Evolutionary conservation across 2,113 vertebrate species (phyloP), one percentile per base, ranked within the genome.

Genomic region (Tyrannus savana): DNA sequence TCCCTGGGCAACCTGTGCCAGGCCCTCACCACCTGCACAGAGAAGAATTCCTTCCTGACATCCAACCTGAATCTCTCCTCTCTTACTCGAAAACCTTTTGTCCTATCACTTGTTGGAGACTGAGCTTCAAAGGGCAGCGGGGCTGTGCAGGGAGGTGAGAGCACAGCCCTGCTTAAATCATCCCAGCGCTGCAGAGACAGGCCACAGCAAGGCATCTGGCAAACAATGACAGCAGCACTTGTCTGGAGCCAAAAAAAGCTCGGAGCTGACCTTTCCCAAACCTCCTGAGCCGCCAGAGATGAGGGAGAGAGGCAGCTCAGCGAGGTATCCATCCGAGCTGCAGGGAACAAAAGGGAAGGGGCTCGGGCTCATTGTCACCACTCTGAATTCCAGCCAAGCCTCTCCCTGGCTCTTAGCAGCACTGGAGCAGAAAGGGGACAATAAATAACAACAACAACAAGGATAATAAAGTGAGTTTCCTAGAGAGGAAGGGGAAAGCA

Each of bases 221-320:
- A 56, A 49, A 87, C 50, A 62, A 44, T 8, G 78, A 87, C 71
- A 84, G 71, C 84, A 46, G 52, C 31, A 4, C 89, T 83, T 79
- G 41, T 74, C 42, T 69, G 73, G 67, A 94, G 76, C 81, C 63
- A 79, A 55, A n/a, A 93, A 86, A 77, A 37, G 52, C 76, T 69
- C 14, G 4, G 84, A 81, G 90, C 62, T 96, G 95, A 94, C 94
- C 94, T 97, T 95, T 96, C 87, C 68, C 84, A 93, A 82, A 80
- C 64, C 92, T 92, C 77, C 76, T 1, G 50, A 87, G 95, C 85
- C 2, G 4, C 22, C 4, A 44, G 64, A n/a, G 90, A 67, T 4
- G 76, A 42, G 39, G 60, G 55, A 46, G 41, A 89, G 71, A 66
- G 53, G 33, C 60, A 78, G 67, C 55, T 33, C 3, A 39, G 79